A percentile compares a stretch with the other conserved stretches of the same genome.
These are phyloP conservation scores for Oryctes rhinoceros DNA, from an alignment of 1,140 invertebrate genomes.

Conservation along the genomic window DNA sequence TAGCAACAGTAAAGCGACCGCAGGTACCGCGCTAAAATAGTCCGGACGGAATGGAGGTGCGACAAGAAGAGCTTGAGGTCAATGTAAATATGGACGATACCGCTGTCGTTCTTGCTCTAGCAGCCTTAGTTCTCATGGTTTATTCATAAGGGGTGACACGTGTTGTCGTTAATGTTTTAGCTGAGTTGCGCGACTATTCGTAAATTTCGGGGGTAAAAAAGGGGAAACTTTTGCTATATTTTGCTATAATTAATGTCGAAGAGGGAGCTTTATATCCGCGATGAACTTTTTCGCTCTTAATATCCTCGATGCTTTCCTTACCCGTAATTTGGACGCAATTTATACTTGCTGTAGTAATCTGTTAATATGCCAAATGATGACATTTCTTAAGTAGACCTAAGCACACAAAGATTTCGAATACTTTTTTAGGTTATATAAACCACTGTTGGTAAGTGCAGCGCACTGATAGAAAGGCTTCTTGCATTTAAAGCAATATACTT, in stretches of 20 bases:
- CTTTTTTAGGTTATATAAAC: too few species aligned
- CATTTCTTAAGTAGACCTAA: too few species aligned
- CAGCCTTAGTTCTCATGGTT: constrained; percentile 19
- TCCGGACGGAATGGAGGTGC: not conserved
- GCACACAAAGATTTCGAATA: too few species aligned
- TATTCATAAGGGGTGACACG: constrained; percentile 26
- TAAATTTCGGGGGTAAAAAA: constrained; percentile 8
- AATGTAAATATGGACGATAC: constrained; percentile 21
- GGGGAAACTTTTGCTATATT: not conserved
- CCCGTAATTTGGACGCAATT: too few species aligned
- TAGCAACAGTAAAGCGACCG: constrained; percentile 10
- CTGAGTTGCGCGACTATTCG: constrained; percentile 8
- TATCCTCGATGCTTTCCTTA: not conserved
- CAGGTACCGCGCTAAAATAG: constrained; percentile 25
- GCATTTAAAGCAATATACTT: too few species aligned
- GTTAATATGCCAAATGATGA: too few species aligned
- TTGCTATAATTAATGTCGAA: not conserved
- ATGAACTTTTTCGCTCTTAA: not conserved
- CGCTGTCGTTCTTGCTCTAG: constrained; percentile 28
- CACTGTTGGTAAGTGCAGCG: too few species aligned
- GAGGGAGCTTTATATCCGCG: not conserved
- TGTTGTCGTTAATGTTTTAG: constrained; percentile 26
- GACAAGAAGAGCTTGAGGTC: not conserved
- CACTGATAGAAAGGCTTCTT: too few species aligned
- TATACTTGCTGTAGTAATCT: too few species aligned